Evolutionary conservation across 2,797 vertebrate genomes (phyloP).

Genomic region (Podarcis siculus): DNA sequence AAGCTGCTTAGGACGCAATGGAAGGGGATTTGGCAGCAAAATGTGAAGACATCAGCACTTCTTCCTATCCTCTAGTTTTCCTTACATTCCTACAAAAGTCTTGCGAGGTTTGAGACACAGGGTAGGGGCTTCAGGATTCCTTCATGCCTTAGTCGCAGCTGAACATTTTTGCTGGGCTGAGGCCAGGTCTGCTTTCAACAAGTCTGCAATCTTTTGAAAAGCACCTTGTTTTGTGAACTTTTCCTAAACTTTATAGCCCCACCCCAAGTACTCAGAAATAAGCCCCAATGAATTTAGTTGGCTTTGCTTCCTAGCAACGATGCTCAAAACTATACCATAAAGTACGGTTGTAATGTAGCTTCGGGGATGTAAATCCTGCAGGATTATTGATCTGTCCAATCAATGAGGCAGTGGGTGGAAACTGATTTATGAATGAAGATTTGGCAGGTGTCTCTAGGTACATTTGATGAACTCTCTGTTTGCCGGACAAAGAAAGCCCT

Average conservation of each 20-base stretch:
- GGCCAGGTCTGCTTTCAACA: constrained; percentile 17
- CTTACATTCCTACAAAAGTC: not conserved
- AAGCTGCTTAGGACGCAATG: not conserved
- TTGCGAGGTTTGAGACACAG: not conserved
- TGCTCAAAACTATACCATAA: not conserved
- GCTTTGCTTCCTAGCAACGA: not conserved
- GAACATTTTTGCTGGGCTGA: not conserved
- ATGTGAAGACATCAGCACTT: accelerated
- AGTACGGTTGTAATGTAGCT: not conserved
- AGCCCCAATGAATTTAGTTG: not conserved
- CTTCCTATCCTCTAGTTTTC: not conserved
- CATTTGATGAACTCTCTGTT: constrained; percentile 32
- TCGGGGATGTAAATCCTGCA: constrained; percentile 44
- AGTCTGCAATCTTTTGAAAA: constrained; percentile 35
- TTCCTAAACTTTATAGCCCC: not conserved
- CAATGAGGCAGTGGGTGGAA: constrained; percentile 33
- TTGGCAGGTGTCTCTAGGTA: constrained; percentile 38
- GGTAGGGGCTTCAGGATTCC: not conserved
- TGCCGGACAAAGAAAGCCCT: constrained; percentile 16
- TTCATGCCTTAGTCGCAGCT: not conserved
- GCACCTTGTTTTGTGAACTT: not conserved
- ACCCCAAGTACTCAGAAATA: not conserved
- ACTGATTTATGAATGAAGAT: constrained; percentile 35
- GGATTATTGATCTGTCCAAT: constrained; percentile 53
- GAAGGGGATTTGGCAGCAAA: not conserved